Percentiles rank a stretch among this genome's conserved stretches.
These are phyloP conservation scores for Cromileptes altivelis DNA, from an alignment of 2,113 vertebrate genomes.

Conservation along the genomic window DNA sequence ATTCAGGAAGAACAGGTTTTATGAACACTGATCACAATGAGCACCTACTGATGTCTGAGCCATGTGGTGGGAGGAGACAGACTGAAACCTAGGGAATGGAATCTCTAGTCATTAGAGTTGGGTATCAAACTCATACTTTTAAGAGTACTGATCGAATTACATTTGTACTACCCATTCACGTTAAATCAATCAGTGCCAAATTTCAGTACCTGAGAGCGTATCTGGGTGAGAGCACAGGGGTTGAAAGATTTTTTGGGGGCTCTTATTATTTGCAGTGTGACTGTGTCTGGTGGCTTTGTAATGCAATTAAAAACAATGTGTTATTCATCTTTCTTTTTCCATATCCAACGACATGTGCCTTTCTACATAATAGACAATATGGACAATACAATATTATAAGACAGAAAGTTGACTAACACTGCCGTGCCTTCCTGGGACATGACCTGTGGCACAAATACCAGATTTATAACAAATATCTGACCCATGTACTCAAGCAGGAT, in stretches of 20 bases:
- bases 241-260: too few species aligned
- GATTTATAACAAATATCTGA: not conserved
- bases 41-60: constrained; percentile 8
- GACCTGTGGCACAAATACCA: not conserved
- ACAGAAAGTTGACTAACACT: too few species aligned
- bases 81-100: constrained; percentile 6
- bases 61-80: not conserved
- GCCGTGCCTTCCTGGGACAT: too few species aligned
- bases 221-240: too few species aligned
- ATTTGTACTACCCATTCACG: too few species aligned
- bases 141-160: too few species aligned
- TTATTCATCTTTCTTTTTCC: not conserved
- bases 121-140: too few species aligned
- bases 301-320: constrained; percentile 45
- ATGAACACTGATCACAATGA: constrained; percentile 4
- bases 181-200: too few species aligned
- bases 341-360: not conserved
- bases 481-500: not conserved
- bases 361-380: not conserved
- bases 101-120: too few species aligned
- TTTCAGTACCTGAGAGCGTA: too few species aligned
- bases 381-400: not conserved
- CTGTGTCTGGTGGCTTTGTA: constrained; percentile 23
- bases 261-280: not conserved
- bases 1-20: not conserved